These are phyloP conservation scores for Lottia gigantea DNA, from an alignment of 2,888 invertebrate species.

Conservation along the genomic window DNA sequence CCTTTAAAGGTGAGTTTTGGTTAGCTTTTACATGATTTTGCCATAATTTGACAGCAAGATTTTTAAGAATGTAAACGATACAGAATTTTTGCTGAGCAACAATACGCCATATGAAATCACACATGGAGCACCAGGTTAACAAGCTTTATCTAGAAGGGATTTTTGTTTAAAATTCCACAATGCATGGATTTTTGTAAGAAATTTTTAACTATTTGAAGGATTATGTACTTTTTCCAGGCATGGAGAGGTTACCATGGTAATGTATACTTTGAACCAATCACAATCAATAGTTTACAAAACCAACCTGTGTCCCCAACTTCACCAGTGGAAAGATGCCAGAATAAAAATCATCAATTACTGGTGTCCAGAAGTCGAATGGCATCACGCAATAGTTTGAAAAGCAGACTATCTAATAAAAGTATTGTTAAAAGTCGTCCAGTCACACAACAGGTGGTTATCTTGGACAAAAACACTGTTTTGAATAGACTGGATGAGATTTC, in stretches of 20 bases:
- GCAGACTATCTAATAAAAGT: conserved; percentile 8
- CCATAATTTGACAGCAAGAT: background rate
- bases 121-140: no score
- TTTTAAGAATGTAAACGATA: no score
- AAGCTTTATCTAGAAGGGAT: no score
- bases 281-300: conserved; percentile 36
- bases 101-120: no score
- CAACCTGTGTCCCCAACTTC: background rate
- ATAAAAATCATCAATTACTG: background rate
- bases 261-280: conserved; percentile 65
- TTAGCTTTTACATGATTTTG: no score
- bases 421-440: conserved; percentile 26
- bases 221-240: conserved; percentile 49
- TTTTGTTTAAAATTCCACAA: no score
- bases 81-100: no score
- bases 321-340: background rate
- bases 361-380: background rate
- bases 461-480: conserved; percentile 51
- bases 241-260: conserved; percentile 67
- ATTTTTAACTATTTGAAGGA: background rate
- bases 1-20: conserved; percentile 55
- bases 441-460: conserved; percentile 41
- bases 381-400: background rate
- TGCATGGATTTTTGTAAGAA: background rate
- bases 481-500: conserved; percentile 42